Evolutionary conservation across 2,113 vertebrate genomes (phyloP).

Genomic region (Ciconia stormi): DNA sequence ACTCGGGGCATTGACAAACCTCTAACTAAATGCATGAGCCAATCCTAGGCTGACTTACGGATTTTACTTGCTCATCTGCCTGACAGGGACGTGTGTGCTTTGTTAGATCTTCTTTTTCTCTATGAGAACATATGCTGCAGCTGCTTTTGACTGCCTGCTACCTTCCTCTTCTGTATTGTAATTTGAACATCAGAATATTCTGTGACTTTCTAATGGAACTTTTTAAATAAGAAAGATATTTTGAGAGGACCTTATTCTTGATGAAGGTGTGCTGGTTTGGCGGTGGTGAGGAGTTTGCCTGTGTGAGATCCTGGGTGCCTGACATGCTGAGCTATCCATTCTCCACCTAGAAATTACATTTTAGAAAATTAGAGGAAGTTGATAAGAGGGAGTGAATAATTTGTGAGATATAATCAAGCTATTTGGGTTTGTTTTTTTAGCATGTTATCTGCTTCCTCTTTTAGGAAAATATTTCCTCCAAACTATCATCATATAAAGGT

Average conservation of each 20-base stretch:
- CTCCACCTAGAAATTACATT: not conserved
- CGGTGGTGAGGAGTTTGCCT: not conserved
- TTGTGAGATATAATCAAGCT: not conserved
- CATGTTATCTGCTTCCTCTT: slow-evolving; percentile 44
- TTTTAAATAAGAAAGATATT: not conserved
- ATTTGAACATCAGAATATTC: not conserved
- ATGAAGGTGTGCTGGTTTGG: not conserved
- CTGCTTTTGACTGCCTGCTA: not conserved
- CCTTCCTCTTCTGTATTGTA: not conserved
- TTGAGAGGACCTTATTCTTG: not conserved
- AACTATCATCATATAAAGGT: not conserved
- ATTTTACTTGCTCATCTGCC: not conserved
- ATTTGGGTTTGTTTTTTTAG: not conserved
- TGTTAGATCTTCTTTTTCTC: not conserved
- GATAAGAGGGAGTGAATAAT: slow-evolving; percentile 14
- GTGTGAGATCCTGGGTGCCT: not conserved
- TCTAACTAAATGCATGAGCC: not conserved
- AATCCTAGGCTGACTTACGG: no score
- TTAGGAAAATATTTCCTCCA: slow-evolving; percentile 37
- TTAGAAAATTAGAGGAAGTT: slow-evolving; percentile 17
- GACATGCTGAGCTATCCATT: not conserved
- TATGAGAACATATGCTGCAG: not conserved
- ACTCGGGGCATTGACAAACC: not conserved
- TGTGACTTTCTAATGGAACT: not conserved
- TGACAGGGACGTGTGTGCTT: not conserved